A percentile compares a stretch with the other conserved stretches of the same genome.
Evolutionary conservation across 2,113 vertebrate species (phyloP).

Genomic region (Stictonetta naevosa): DNA sequence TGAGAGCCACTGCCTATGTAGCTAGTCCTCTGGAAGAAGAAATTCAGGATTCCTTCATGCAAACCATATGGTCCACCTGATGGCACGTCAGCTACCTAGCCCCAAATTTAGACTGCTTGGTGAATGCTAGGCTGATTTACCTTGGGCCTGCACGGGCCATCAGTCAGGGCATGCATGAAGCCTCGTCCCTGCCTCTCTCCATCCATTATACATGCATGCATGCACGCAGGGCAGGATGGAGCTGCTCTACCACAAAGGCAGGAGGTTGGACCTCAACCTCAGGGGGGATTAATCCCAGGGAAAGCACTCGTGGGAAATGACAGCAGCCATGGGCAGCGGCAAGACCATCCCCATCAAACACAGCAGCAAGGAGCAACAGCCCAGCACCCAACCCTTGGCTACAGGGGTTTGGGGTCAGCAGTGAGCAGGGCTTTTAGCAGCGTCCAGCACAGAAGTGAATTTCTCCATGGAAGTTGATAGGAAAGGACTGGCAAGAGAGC

Average conservation of each 20-base stretch:
- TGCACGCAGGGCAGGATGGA: accelerated
- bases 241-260: background rate
- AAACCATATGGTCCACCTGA: background rate
- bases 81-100: background rate
- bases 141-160: background rate
- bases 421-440: background rate
- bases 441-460: background rate
- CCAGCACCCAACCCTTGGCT: background rate
- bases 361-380: background rate
- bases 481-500: background rate
- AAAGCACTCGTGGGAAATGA: background rate
- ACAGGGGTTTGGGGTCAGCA: background rate
- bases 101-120: background rate
- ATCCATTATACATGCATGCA: background rate
- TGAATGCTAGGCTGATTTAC: background rate
- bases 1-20: background rate
- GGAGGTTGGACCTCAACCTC: background rate
- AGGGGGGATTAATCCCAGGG: background rate
- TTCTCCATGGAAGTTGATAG: background rate
- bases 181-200: background rate
- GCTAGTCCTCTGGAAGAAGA: background rate
- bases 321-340: background rate
- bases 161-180: background rate
- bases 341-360: background rate
- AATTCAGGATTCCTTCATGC: background rate